A percentile compares a stretch with the other conserved stretches of the same genome.
phyloP scores from a whole-genome alignment of 1,140 invertebrate genomes.

The Drosophila tsacasi region DNA sequence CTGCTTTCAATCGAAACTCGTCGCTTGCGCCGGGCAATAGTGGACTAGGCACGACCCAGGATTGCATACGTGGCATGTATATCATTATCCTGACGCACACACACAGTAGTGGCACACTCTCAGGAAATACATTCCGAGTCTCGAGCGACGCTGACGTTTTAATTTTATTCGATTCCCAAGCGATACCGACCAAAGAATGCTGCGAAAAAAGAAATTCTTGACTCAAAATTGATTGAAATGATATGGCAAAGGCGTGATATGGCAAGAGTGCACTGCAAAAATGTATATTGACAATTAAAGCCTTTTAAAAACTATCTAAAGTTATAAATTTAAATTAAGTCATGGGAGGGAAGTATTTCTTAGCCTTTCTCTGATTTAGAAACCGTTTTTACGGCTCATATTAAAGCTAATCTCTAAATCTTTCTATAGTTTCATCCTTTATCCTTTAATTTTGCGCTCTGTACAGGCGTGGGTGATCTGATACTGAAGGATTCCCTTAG shows the following conservation, averaged over 20 bases:
- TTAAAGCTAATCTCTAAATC: neutral
- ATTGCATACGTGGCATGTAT: conserved; percentile 81
- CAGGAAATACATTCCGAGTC: conserved; percentile 44
- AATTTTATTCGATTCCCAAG: conserved; percentile 72
- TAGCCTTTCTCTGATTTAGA: no score
- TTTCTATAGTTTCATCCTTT: neutral
- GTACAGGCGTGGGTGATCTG: conserved; percentile 47
- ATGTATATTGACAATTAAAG: neutral
- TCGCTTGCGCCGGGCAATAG: conserved; percentile 15
- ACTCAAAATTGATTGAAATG: conserved; percentile 83
- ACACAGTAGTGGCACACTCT: conserved; percentile 9
- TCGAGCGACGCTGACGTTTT: conserved; percentile 72
- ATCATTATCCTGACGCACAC: conserved; percentile 63
- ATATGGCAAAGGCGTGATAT: conserved; percentile 76
- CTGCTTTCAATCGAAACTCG: conserved; percentile 41
- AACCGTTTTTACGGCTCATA: no score
- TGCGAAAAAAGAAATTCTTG: conserved; percentile 53
- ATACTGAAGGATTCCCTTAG: conserved; percentile 1
- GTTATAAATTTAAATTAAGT: neutral
- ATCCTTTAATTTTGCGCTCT: neutral
- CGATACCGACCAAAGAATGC: neutral
- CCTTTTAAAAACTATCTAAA: neutral
- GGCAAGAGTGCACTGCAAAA: conserved; percentile 22
- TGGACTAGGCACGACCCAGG: conserved; percentile 68
- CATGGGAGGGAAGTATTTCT: neutral